These are phyloP conservation scores for Daphoenositta chrysoptera DNA, from an alignment of 2,113 vertebrate genomes.

Conservation along the genomic window DNA sequence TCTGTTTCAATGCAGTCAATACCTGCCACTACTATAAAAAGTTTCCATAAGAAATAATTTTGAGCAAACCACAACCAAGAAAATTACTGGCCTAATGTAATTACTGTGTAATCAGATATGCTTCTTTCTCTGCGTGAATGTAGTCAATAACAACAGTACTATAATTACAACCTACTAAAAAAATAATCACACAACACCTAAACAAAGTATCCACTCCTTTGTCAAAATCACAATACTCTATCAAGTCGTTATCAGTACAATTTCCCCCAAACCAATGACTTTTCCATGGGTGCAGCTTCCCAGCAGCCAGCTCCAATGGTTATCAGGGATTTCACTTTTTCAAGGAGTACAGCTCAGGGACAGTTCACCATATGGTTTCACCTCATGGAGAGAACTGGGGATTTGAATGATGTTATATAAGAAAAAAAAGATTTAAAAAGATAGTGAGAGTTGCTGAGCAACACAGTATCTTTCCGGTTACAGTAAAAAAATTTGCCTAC, in stretches of 20 bases:
- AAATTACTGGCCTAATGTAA: neutral
- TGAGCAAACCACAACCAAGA: neutral
- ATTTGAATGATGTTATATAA: neutral
- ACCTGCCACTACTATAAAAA: neutral
- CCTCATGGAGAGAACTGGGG: neutral
- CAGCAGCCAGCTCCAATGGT: neutral
- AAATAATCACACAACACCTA: neutral
- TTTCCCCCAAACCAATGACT: neutral
- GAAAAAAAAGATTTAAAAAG: neutral
- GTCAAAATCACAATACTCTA: neutral
- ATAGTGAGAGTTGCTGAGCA: constrained; percentile 37
- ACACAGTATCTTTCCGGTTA: neutral
- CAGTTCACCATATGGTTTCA: neutral
- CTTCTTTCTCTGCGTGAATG: neutral
- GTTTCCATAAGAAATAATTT: neutral
- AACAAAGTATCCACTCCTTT: neutral
- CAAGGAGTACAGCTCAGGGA: neutral
- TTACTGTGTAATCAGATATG: neutral
- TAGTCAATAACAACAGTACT: neutral
- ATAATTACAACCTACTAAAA: neutral
- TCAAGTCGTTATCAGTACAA: neutral
- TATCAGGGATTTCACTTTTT: neutral
- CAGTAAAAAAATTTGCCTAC: constrained; percentile 15
- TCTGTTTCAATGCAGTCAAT: neutral
- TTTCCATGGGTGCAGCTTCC: neutral